A percentile compares a stretch with the other conserved stretches of the same genome.
Evolutionary conservation across 2,888 invertebrate species (phyloP).

Genomic region (Latrodectus hesperus): DNA sequence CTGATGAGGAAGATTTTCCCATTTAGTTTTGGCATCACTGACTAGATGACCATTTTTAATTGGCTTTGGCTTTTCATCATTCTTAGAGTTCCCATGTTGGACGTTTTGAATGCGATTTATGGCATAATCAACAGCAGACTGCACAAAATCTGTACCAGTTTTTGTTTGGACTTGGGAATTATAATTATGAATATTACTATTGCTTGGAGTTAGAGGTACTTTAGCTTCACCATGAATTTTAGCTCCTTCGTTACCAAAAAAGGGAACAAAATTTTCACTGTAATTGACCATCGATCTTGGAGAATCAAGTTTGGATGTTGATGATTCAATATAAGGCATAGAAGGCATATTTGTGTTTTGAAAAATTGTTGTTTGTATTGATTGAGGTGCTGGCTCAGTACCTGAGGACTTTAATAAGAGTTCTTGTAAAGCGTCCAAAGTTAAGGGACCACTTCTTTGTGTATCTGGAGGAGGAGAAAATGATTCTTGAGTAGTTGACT

Average conservation of each 20-base stretch:
- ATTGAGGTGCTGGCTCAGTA: slow-evolving; percentile 25
- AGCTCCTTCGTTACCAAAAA: slow-evolving; percentile 45
- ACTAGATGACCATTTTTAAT: slow-evolving; percentile 75
- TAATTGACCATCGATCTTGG: background rate
- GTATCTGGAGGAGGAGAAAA: background rate
- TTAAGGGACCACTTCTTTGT: slow-evolving; percentile 47
- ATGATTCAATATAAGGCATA: slow-evolving; percentile 45
- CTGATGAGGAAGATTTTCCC: slow-evolving; percentile 62
- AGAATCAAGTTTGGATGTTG: background rate
- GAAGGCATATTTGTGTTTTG: slow-evolving; percentile 42
- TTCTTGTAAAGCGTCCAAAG: slow-evolving; percentile 58
- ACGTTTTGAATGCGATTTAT: slow-evolving; percentile 81
- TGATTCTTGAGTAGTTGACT: slow-evolving; percentile 30
- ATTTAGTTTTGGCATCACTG: slow-evolving; percentile 66
- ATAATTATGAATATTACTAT: slow-evolving; percentile 16
- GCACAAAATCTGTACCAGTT: slow-evolving; percentile 66
- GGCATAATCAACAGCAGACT: slow-evolving; percentile 81
- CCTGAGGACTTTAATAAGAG: slow-evolving; percentile 33
- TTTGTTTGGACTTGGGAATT: slow-evolving; percentile 31
- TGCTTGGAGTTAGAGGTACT: background rate
- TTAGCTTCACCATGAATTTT: slow-evolving; percentile 23
- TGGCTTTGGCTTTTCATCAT: slow-evolving; percentile 74
- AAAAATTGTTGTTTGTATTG: slow-evolving; percentile 53
- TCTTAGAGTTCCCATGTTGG: slow-evolving; percentile 71
- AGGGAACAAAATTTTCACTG: slow-evolving; percentile 36